Evolutionary conservation across 2,888 invertebrate species (phyloP), one percentile per base, ranked within the genome.

Genomic region (Cataglyphis cursor): DNA sequence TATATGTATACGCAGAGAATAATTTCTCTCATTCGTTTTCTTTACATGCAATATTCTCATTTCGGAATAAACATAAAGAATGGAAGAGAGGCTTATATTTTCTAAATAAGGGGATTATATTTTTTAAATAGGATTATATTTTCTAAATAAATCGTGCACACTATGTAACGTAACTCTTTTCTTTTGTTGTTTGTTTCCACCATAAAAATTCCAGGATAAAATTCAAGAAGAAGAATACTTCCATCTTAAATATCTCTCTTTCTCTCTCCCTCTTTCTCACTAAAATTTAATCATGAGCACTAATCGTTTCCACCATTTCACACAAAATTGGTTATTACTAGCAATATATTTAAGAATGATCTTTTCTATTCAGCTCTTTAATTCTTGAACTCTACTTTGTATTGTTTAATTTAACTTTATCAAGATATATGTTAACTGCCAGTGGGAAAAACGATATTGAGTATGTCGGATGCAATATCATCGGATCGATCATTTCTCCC

Each of bases 361-460:
- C 10, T 10, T n/a, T 54, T 35, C 8, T 1, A 28, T 64, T 18
- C 18, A 35, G 64, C 15, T 38, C 12, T 41, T 64, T 54, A 44
- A 57, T 57, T 18, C 59, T 72, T 59, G 18, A 78, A 73, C 44
- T 78, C 18, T 41, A 12, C 70, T 73, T 41, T 0, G 31, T 41
- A 18, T 18, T 44, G 24, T 10, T 44, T 57, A 48, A 72, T 78
- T 57, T 21, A 12, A 38, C 73, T 72, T 80, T 80, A 80, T 80
- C 73, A 59, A 57, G 59, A 78, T 80, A 72, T 18, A 80, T 44
- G 44, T 80, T 80, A 80, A 80, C 78, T 72, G 35, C 59, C 12
- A 72, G 59, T 72, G 24, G 73, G 73, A 72, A 72, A 80, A 80
- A 24, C 78, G 35, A 72, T 80, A 80, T 80, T 80, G 73, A 72